A percentile compares a stretch with the other conserved stretches of the same genome.
Conservation (phyloP, 2,888 invertebrate species). For the Carpatolechia fugitivella region DNA sequence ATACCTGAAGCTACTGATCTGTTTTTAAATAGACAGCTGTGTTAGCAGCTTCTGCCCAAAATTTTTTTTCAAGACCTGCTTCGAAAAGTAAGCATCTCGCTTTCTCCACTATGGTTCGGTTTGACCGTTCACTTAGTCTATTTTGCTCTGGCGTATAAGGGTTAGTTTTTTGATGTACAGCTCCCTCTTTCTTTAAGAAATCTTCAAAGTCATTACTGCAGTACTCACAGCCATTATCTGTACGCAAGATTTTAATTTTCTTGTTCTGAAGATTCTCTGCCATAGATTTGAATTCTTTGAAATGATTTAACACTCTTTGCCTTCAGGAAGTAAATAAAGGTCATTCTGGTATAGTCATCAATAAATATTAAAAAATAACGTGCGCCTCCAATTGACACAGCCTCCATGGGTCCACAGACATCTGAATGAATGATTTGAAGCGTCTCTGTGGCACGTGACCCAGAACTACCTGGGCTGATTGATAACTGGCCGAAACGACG, state of each 20-base stretch:
- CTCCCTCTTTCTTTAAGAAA: constrained; percentile 21
- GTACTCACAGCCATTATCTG: constrained; percentile 26
- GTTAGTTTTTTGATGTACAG: constrained; percentile 23
- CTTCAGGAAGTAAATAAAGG: constrained; percentile 18
- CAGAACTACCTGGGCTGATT: no score
- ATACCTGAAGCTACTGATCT: background rate
- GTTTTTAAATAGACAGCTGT: constrained; percentile 4
- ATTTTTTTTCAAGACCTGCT: background rate
- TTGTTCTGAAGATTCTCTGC: constrained; percentile 19
- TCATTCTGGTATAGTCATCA: constrained; percentile 31
- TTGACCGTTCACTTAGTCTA: constrained; percentile 17
- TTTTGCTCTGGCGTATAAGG: constrained; percentile 19
- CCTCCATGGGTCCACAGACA: no score
- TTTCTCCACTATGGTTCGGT: constrained; percentile 19
- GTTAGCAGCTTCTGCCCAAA: constrained; percentile 5
- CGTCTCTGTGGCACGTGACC: constrained; percentile 21
- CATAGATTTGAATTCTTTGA: constrained; percentile 15
- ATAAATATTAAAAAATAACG: constrained; percentile 37
- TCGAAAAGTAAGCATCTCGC: constrained; percentile 3
- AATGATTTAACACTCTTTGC: no score
- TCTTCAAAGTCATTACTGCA: constrained; percentile 23
- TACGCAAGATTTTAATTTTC: constrained; percentile 21
- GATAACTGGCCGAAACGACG: no score
- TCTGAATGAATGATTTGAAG: constrained; percentile 21
- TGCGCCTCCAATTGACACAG: constrained; percentile 21